Conservation (phyloP, 2,113 vertebrate species). For the Perca flavescens region DNA sequence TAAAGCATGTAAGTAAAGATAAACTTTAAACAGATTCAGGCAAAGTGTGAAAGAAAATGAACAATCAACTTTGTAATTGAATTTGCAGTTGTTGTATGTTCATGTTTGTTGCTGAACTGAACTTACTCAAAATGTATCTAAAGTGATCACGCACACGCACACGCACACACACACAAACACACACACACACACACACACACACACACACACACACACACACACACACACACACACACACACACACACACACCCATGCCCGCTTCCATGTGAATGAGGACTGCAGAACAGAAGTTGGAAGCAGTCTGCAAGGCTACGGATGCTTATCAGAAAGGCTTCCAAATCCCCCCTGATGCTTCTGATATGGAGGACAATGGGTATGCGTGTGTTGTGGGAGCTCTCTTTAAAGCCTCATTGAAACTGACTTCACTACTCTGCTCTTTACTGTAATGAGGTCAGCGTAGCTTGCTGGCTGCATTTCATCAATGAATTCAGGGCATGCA, state of each 20-base stretch:
- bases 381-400: constrained; percentile 73
- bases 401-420: constrained; percentile 78
- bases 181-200: constrained; percentile 31
- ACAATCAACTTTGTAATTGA: too few species aligned
- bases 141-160: constrained; percentile 25
- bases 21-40: background rate
- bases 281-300: constrained; percentile 80
- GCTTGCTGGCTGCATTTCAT: constrained; percentile 68
- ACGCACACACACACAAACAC: constrained; percentile 27
- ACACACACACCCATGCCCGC: constrained; percentile 48
- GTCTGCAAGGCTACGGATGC: constrained; percentile 72
- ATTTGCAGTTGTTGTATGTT: background rate
- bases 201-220: constrained; percentile 27
- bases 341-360: constrained; percentile 80
- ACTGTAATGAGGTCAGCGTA: constrained; percentile 68
- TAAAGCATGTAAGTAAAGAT: background rate
- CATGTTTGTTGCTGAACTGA: background rate
- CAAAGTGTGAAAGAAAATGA: background rate
- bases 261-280: constrained; percentile 70
- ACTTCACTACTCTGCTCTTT: constrained; percentile 69
- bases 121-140: background rate
- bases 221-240: constrained; percentile 41
- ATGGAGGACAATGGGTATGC: constrained; percentile 82
- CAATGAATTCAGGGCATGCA: constrained; percentile 47
- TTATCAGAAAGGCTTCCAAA: constrained; percentile 80